Evolutionary conservation across 2,797 vertebrate genomes (phyloP).

Genomic region (Phataginus tricuspis): DNA sequence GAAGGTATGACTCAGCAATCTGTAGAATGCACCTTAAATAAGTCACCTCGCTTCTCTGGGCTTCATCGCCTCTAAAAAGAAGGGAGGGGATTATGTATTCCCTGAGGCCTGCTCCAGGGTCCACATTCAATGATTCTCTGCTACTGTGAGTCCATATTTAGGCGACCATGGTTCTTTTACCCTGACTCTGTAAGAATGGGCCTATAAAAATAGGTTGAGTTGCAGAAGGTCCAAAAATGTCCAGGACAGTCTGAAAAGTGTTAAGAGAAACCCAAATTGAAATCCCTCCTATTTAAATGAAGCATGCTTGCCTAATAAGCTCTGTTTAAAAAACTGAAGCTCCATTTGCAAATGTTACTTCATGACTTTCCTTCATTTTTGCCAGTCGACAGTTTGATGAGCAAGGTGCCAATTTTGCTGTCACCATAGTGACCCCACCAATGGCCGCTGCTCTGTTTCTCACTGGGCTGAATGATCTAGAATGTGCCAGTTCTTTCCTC

Average conservation of each 20-base stretch:
- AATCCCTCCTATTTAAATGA: not conserved
- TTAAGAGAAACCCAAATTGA: not conserved
- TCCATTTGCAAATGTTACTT: not conserved
- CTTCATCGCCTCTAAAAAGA: not conserved
- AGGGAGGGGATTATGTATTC: not conserved
- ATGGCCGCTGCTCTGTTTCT: not conserved
- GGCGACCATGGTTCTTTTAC: not conserved
- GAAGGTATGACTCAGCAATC: not conserved
- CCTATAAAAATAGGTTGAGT: not conserved
- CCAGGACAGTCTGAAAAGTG: not conserved
- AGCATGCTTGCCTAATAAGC: not conserved
- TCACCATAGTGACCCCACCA: too few relatives aligned
- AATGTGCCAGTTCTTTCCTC: not conserved
- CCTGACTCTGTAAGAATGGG: not conserved
- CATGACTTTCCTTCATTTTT: not conserved
- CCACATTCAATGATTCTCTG: not conserved
- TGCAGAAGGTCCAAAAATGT: not conserved
- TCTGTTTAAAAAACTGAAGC: not conserved
- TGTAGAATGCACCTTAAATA: not conserved
- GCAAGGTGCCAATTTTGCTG: not conserved
- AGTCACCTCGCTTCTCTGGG: not conserved
- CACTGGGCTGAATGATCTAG: not conserved
- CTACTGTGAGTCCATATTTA: not conserved
- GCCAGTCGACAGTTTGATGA: not conserved
- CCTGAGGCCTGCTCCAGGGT: not conserved